Evolutionary conservation across 2,888 invertebrate genomes (phyloP), one percentile per base, ranked within the genome.

Genomic region (Heliconius charithonia): DNA sequence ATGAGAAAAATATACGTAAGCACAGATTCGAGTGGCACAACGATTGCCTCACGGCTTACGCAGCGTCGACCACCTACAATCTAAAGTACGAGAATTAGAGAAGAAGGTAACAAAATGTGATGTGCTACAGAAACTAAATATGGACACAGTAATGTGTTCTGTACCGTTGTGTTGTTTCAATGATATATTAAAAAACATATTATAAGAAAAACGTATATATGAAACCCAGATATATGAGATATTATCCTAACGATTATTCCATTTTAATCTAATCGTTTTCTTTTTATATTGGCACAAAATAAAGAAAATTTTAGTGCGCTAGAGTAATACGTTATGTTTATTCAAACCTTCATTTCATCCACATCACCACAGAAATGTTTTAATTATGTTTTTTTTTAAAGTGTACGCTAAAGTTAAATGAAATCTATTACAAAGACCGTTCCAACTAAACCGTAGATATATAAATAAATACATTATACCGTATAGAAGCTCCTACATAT

Each of bases 31-130:
- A 74, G 74, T 63, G 74, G 63, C 63, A 63, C 74, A 74, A 41
- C 74, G 74, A 16, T 74, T 74, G 51, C 76, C 67, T 51, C 66
- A 76, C 75, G 41, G 32, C 74, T 74, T 74, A 25, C 74, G 74
- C 74, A 74, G 63, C 62, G 74, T 74, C 63, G 74, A 74, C 74
- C 74, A 74, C 74, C 74, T 74, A 22, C 74, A 74, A 63, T 74
- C 74, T 63, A 74, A 74, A 74, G 74, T 74, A 63, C 74, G 74
- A 62, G 74, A 74, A 3, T 63, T 74, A 74, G 74, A 74, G 41
- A 76, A 76, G 59, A 76, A 76, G 59, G 67, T 76, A 65, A 76
- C 22, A 25, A 69, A 27, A 66, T 63, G 59, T 59, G 59, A 56
- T 37, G 59, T 73, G 74, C 62, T 59, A 74, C 62, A 32, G 56